Base-by-base conservation (phyloP, 2,888 invertebrate genomes). In the Meteorus cinctellus region DNA sequence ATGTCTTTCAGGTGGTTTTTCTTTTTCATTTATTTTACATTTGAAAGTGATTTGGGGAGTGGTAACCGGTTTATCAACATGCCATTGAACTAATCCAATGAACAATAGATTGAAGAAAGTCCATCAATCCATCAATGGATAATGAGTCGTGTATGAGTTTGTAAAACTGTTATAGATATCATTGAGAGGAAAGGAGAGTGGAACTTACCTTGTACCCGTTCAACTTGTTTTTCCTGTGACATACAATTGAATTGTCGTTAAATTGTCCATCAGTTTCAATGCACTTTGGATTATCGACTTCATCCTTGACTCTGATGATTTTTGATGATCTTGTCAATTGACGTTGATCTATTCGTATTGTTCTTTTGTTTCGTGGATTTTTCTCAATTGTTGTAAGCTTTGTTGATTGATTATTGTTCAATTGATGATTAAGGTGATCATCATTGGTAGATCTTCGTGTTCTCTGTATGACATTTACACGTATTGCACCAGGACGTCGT, bases 131-230 rank as follows among this genome's bases (percentile, higher is more conserved):
- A 19, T 55, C 55, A 55, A 19, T 55, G 55, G n/a, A 19, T 19
- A 41, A 72, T 67, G 24, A 65, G 60, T 72, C 51, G 51, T 69
- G 62, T 68, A 45, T 74, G 60, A 75, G 51, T 48, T 55, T 60
- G 27, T 62, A 68, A 16, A 4, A 16, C 5, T 67, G 34, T 27
- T 31, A 66, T 16, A 34, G 24, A 34, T 66, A 48, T 48, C n/a
- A 48, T 4, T 48, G 48, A 48, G n/a, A 48, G 48, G 48, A 6
- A 4, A 69, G 41, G 4, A 55, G 48, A 69, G 51, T 70, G 36
- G 63, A 65, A 84, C 84, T 84, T 75, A 85, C 85, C 84, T 79
- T 83, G 80, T 81, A 83, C 79, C 83, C 82, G 75, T 82, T 82
- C 77, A 84, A 80, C 77, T 84, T 83, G 72, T 83, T 82, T 78